These are phyloP conservation scores for Polymixis flavicincta DNA, from an alignment of 2,888 invertebrate species.

Conservation along the genomic window DNA sequence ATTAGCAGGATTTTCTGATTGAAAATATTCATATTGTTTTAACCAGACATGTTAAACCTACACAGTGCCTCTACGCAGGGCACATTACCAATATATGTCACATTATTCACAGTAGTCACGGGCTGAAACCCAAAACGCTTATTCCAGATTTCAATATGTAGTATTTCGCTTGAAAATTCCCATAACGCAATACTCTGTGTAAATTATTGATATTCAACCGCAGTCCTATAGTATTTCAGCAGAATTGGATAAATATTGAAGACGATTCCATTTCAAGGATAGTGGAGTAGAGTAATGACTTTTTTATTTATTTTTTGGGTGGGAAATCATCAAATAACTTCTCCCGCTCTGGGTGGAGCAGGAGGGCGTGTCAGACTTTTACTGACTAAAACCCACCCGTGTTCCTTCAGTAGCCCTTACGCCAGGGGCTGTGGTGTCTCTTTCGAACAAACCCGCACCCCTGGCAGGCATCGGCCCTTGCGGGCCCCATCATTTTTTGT, in stretches of 20 bases:
- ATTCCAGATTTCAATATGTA: slow-evolving; percentile 28
- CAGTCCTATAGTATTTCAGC: slow-evolving; percentile 4
- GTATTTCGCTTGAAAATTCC: slow-evolving; percentile 13
- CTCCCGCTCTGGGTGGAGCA: too few relatives aligned
- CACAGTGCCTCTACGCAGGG: neutral
- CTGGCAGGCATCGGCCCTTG: too few relatives aligned
- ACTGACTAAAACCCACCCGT: too few relatives aligned
- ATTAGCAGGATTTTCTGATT: too few relatives aligned
- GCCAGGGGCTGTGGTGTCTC: too few relatives aligned
- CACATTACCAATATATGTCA: neutral
- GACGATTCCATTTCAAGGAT: slow-evolving; percentile 11
- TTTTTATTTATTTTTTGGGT: too few relatives aligned
- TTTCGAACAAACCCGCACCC: too few relatives aligned
- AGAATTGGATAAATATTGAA: slow-evolving; percentile 19
- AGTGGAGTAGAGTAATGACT: neutral
- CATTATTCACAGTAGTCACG: neutral
- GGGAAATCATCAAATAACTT: too few relatives aligned
- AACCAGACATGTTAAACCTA: neutral
- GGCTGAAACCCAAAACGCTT: slow-evolving; percentile 6
- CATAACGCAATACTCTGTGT: neutral
- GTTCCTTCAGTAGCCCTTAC: too few relatives aligned
- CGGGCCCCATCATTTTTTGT: too few relatives aligned
- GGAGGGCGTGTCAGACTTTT: too few relatives aligned
- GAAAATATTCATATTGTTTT: neutral
- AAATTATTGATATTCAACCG: slow-evolving; percentile 32